These are phyloP conservation scores for Tupaia tana DNA, from an alignment of 2,113 vertebrate species.

Conservation along the genomic window DNA sequence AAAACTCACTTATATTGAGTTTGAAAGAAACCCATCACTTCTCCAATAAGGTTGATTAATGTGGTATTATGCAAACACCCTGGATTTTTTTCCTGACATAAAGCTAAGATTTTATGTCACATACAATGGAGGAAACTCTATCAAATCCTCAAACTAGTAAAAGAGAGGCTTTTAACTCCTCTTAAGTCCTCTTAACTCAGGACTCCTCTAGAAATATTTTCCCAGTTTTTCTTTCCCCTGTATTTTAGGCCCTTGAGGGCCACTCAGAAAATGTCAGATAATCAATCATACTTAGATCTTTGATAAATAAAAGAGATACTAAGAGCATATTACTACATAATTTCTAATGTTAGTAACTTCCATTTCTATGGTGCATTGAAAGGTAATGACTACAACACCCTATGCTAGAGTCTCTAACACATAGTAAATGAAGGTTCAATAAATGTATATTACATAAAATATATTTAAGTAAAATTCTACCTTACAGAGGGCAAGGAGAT, in stretches of 20 bases:
- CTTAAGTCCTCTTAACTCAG: background rate
- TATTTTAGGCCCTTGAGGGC: background rate
- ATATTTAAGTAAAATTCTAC: background rate
- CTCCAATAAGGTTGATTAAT: background rate
- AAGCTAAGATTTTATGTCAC: background rate
- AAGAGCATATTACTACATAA: background rate
- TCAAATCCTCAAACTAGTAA: background rate
- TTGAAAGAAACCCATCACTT: background rate
- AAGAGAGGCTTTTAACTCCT: background rate
- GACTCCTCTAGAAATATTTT: conserved; percentile 13
- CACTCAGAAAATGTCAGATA: conserved; percentile 46
- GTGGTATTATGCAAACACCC: background rate
- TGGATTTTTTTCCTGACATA: conserved; percentile 23
- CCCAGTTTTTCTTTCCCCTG: background rate
- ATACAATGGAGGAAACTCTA: conserved; percentile 23
- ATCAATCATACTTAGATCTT: conserved; percentile 34
- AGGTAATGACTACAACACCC: background rate
- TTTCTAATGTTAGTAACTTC: background rate
- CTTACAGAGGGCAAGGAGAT: background rate
- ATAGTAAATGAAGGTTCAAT: background rate
- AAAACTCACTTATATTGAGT: conserved; percentile 65
- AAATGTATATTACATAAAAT: conserved; percentile 5
- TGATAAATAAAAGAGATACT: conserved; percentile 7
- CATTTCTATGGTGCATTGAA: background rate
- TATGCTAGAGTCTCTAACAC: background rate